These are phyloP conservation scores for Coregonus ussuriensis DNA, from an alignment of 2,797 vertebrate species.

Conservation along the genomic window DNA sequence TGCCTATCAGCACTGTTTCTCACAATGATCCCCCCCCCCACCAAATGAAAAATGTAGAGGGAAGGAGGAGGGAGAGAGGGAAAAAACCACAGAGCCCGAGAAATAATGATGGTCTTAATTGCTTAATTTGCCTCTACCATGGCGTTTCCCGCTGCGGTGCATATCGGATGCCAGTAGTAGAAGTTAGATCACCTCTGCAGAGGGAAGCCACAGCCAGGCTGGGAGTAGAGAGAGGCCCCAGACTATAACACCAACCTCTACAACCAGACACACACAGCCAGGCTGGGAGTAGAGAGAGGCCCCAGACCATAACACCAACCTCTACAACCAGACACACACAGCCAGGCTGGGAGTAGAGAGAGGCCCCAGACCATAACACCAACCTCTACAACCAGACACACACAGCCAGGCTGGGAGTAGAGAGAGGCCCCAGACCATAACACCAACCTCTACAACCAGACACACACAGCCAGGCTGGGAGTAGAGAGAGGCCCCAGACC, in stretches of 20 bases:
- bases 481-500: too few relatives aligned
- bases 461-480: too few relatives aligned
- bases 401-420: background rate
- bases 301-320: too few relatives aligned
- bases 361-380: too few relatives aligned
- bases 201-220: conserved; percentile 6
- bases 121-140: conserved; percentile 45
- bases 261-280: too few relatives aligned
- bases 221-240: too few relatives aligned
- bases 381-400: too few relatives aligned
- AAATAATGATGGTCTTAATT: conserved; percentile 55
- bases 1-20: background rate
- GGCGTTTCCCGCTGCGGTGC: conserved; percentile 12
- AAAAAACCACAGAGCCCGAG: conserved; percentile 24
- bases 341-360: too few relatives aligned
- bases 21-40: background rate
- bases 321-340: too few relatives aligned
- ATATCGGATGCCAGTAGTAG: conserved; percentile 26
- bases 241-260: too few relatives aligned
- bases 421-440: conserved; percentile 1
- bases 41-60: background rate
- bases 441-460: too few relatives aligned
- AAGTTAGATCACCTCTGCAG: conserved; percentile 42
- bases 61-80: conserved; percentile 22
- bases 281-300: too few relatives aligned